Evolutionary conservation across 92 coral and sea anemone genomes (phyloP).

Genomic region (Phymanthus crucifer): DNA sequence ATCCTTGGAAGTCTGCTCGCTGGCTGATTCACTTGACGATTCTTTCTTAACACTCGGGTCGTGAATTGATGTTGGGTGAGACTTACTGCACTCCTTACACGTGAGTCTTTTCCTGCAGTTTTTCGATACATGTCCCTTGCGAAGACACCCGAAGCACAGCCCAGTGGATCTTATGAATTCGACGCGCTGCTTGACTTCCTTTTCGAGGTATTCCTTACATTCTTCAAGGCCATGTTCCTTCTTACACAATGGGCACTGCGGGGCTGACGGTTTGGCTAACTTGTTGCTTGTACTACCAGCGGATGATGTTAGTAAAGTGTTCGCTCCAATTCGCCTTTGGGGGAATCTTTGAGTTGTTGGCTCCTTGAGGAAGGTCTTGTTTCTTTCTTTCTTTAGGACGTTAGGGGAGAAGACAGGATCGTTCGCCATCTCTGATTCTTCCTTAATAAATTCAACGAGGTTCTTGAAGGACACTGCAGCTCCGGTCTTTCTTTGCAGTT

Average conservation of each 20-base stretch:
- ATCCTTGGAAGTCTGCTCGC: conserved; percentile 12
- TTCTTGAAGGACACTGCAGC: conserved; percentile 4
- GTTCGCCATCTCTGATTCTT: conserved; percentile 55
- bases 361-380: background rate
- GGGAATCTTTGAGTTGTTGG: too few species aligned
- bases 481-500: too few species aligned
- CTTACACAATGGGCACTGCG: background rate
- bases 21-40: conserved; percentile 7
- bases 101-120: conserved; percentile 36
- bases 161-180: conserved; percentile 32
- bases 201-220: background rate
- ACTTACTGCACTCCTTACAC: conserved; percentile 43
- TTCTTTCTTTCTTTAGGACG: conserved; percentile 24
- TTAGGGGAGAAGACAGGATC: conserved; percentile 65
- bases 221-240: background rate
- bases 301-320: too few species aligned
- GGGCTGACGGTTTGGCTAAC: background rate
- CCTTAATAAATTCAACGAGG: conserved; percentile 46
- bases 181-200: background rate
- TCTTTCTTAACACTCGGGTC: conserved; percentile 1
- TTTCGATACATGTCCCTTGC: conserved; percentile 46
- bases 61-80: conserved; percentile 50
- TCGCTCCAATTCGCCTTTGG: too few species aligned
- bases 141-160: conserved; percentile 49
- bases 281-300: too few species aligned